Base-by-base conservation (phyloP, 1,140 invertebrate species). In the Harlomillsia oculata region DNA sequence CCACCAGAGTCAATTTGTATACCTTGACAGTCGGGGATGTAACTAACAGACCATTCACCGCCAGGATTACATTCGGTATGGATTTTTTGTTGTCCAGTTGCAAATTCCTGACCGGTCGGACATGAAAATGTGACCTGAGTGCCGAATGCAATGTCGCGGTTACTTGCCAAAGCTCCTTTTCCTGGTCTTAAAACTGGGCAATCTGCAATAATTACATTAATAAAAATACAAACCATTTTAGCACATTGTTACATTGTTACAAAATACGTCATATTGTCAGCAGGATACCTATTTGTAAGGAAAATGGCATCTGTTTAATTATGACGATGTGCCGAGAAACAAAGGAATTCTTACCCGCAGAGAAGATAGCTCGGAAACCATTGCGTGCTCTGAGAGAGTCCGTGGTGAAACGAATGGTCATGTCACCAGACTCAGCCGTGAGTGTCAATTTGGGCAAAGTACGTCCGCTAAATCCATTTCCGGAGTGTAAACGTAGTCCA, bases 21-120 rank as follows among this genome's bases (percentile, higher is more conserved):
- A 82, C 81, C 84, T 82, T 97, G 93, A 74, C 93, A 97, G 69
- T 85, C 84, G 4, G 93, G 92, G 68, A 97, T 92, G 68, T 91
- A 90, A 30, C 81, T 83, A 21, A 87, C 79, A 14, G 88, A 92
- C 93, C 93, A 97, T 68, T 89, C 86, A 49, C 93, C 93, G 66
- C 91, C 87, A 63, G 82, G 83, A 64, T 84, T 71, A 75, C 90
- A 95, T 72, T 87, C 80, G 1, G 89, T 91, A 5, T 82, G 81
- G 59, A 94, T 84, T 67, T 83, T 81, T 40, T 80, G 74, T 70
- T 87, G 86, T 62, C 89, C 90, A 50, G 88, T 95, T 18, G 88
- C 85, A 71, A 97, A 96, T 74, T 96, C 91, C 75, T 94, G 89
- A 29, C 93, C 93, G 67, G 84, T 76, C 1, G 91, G 90, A 72